Base-by-base conservation (phyloP, 1,140 invertebrate genomes). In the Trissolcus basalis region DNA sequence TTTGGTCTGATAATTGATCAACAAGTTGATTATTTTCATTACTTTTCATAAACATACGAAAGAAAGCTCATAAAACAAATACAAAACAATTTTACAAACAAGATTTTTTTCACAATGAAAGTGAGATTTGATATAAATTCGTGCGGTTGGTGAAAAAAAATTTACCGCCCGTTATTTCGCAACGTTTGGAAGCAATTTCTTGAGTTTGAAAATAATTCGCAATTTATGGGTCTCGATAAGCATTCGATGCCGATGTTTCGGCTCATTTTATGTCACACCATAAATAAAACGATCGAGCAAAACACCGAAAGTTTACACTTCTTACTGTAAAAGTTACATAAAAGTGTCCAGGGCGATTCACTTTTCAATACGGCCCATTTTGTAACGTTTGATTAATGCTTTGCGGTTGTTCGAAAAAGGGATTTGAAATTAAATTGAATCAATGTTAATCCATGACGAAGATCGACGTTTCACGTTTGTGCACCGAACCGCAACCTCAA, bases 391-490 rank as follows among this genome's bases (percentile, higher is more conserved):
- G 56, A 60, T 49, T 60, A 60, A 60, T 60, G 56, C 41, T 16
- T 41, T 19, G 47, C 56, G 56, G 56, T 60, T 39, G 49, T 35
- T 60, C 49, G 6, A 49, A 60, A 60, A 33, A 12, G 12, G 7
- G 39, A 48, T 50, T 33, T 49, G 15, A 60, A 60, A 27, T 27
- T 27, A 27, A 27, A 27, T 49, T 60, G 49, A 60, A 60, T 50
- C 8, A 49, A 60, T 50, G 56, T 60, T 41, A 60, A 60, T 60
- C 56, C 56, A n/a, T n/a, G 44, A 47, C 33, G 50, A 33, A 49
- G 27, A 50, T 49, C 27, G 36, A 39, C n/a, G 41, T n/a, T 36
- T 50, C 41, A 49, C 49, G 16, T 32, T 27, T 32, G 35, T 41
- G 0, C 3, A 9, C 11, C 14, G 9, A 50, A 59, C 19, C 7